Base-by-base conservation (phyloP, 2,797 vertebrate species). In the Scyliorhinus canicula region DNA sequence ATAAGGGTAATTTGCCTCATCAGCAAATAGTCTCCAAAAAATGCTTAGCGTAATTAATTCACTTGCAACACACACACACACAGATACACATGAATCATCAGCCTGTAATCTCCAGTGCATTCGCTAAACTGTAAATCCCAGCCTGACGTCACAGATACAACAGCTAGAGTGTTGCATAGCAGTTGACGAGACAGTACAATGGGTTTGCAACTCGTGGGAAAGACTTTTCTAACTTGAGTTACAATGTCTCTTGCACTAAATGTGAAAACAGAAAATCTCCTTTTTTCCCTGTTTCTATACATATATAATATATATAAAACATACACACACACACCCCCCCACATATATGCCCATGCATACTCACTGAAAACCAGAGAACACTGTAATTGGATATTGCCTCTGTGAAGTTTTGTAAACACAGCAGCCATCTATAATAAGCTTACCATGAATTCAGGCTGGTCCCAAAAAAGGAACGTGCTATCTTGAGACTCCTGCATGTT, bases 381-480 rank as follows among this genome's bases (percentile, higher is more conserved):
- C 11, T 26, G 88, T 65, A 91, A 91, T 44, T 60, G 44, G 88
- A 91, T 91, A 65, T 44, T 24, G 65, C 65, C 93, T 71, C 26
- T 67, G 91, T 71, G 65, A 94, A 74, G 65, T 71, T 91, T 94
- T 94, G 93, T 94, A 94, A 94, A 71, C 93, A 94, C 67, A 94
- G 93, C 93, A 69, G 63, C 44, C 28, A 52, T 94, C 93, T 94
- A 94, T 74, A 94, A 71, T 74, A 74, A 94, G 65, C 65, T 50
- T 91, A 57, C 88, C 60, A 65, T 65, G n/a, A 91, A 91, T 44
- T 91, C 88, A 21, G 57, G 31, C 93, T 47, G 12, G 93, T 69
- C 26, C 93, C 93, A 69, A 94, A 94, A 50, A 94, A 71, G 93
- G 93, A 94, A 94, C 50, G 93, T 52, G 65, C 67, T 94, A 94